Conservation (phyloP, 2,797 vertebrate genomes). For the Pangasius larnaudii region DNA sequence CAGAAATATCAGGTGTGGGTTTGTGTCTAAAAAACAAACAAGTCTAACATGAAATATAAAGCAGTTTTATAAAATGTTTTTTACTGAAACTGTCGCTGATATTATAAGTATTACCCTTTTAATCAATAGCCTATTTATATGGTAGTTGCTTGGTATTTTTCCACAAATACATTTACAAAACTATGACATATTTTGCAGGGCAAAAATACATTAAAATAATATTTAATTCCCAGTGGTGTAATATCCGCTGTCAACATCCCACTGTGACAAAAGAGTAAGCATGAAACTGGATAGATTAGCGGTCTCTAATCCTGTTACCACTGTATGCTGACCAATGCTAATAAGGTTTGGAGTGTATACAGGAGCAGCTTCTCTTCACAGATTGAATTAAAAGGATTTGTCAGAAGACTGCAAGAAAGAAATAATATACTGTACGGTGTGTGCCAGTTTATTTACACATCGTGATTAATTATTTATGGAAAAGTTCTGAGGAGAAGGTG, state of each 20-base stretch:
- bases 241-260: slow-evolving; percentile 32
- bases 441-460: background rate
- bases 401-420: slow-evolving; percentile 22
- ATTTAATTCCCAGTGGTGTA: slow-evolving; percentile 39
- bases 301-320: slow-evolving; percentile 60
- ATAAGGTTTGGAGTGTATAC: slow-evolving; percentile 61
- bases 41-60: slow-evolving; percentile 19
- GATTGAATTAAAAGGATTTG: slow-evolving; percentile 48
- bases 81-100: background rate
- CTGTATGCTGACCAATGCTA: slow-evolving; percentile 60
- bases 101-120: background rate
- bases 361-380: slow-evolving; percentile 26
- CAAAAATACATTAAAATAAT: slow-evolving; percentile 13
- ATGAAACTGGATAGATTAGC: slow-evolving; percentile 49
- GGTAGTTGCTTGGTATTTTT: background rate
- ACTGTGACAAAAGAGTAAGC: slow-evolving; percentile 46
- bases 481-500: background rate
- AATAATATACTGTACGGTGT: slow-evolving; percentile 17
- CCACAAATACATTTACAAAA: background rate
- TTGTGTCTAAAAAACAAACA: slow-evolving; percentile 38
- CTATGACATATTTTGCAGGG: background rate
- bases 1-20: slow-evolving; percentile 41
- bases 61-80: background rate
- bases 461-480: background rate
- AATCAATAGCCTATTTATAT: background rate